Evolutionary conservation across 1,140 invertebrate species (phyloP).

Genomic region (Rhopalosiphum maidis): DNA sequence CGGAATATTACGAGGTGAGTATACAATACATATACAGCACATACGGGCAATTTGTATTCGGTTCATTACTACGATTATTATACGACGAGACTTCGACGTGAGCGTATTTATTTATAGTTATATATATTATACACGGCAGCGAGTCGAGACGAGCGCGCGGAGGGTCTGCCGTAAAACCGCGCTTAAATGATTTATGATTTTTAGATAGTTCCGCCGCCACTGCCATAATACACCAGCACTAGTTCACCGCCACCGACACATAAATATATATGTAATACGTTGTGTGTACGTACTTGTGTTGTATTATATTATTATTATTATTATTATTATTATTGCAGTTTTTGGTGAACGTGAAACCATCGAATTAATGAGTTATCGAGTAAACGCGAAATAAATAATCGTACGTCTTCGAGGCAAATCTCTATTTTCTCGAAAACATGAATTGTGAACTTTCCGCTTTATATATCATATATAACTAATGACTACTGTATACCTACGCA

Average conservation of each 20-base stretch:
- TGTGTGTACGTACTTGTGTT: not conserved
- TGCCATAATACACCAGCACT: not conserved
- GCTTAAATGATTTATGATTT: constrained; percentile 35
- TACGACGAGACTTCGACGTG: not conserved
- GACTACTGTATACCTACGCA: too few species aligned
- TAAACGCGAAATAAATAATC: not conserved
- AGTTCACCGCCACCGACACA: not conserved
- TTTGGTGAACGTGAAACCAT: not conserved
- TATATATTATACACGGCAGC: not conserved
- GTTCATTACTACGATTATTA: not conserved
- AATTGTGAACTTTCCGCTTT: not conserved
- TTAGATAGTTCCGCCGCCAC: not conserved
- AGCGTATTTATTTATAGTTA: not conserved
- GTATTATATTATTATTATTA: not conserved
- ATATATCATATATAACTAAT: not conserved
- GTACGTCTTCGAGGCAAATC: constrained; percentile 12
- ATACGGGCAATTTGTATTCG: constrained; percentile 4
- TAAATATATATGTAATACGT: not conserved
- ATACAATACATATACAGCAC: not conserved
- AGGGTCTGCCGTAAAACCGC: not conserved
- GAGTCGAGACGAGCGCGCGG: not conserved
- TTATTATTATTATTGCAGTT: not conserved
- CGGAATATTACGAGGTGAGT: not conserved
- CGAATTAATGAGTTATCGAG: constrained; percentile 18
- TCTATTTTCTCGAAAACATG: constrained; percentile 20